phyloP scores from a whole-genome alignment of 2,888 invertebrate genomes.

The Drosophila paranaensis region DNA sequence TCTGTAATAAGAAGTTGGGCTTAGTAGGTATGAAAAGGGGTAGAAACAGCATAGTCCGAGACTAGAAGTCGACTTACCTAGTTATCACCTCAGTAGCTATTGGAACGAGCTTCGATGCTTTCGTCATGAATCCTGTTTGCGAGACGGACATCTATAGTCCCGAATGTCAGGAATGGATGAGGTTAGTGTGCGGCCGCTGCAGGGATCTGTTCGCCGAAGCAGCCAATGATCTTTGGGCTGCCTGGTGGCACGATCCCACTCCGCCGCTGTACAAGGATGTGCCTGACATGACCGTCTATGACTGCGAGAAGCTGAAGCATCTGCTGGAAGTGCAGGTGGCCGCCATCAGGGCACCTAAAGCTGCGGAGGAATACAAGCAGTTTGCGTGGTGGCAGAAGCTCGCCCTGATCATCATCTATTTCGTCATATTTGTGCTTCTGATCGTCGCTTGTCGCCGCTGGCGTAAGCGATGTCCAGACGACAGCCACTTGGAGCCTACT shows the following conservation, averaged over 20 bases:
- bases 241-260: slow-evolving; percentile 4
- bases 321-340: slow-evolving; percentile 34
- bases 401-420: slow-evolving; percentile 10
- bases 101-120: not conserved
- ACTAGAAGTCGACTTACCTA: not conserved
- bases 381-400: slow-evolving; percentile 50
- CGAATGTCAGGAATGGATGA: slow-evolving; percentile 1
- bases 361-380: not conserved
- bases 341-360: not conserved
- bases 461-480: not conserved
- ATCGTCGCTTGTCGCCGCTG: slow-evolving; percentile 19
- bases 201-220: slow-evolving; percentile 1
- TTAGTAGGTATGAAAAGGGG: not conserved
- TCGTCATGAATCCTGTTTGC: not conserved
- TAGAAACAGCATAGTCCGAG: too few relatives aligned
- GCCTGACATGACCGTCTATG: slow-evolving; percentile 48
- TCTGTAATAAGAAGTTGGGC: not conserved
- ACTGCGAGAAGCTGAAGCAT: slow-evolving; percentile 57
- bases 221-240: not conserved
- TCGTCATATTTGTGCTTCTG: slow-evolving; percentile 25
- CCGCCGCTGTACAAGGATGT: slow-evolving; percentile 53
- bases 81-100: slow-evolving; percentile 3
- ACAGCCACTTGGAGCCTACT: not conserved
- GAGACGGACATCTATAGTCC: not conserved
- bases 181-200: not conserved